Evolutionary conservation across 1,140 invertebrate species (phyloP), one percentile per base, ranked within the genome.

Genomic region (Trichonephila clavipes): DNA sequence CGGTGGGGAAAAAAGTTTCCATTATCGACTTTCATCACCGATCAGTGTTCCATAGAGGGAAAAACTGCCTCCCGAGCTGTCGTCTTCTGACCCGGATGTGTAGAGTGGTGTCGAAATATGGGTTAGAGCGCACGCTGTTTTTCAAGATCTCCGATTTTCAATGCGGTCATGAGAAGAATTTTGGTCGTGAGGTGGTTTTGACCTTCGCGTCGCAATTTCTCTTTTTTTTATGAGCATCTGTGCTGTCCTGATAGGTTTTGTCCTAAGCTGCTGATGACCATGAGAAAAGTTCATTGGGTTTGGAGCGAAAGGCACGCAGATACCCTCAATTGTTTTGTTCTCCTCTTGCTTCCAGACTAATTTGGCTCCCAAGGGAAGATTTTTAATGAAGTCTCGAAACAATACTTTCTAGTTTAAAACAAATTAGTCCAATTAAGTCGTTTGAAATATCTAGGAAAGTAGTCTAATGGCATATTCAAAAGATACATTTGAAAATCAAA

Each of bases 111-210:
- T 77, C 28, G 61, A 61, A 87, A 87, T 87, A 21, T 34, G 61
- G 85, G 85, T 87, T 87, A 87, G 4, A 87, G 85, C 19, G 28
- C 85, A 21, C 18, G 85, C 51, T 28, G 61, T 28, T 24, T 83
- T 87, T 87, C 58, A 62, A 87, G 85, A 64, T 58, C 82, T 77
- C 69, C 28, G 28, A 40, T 77, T 77, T 77, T 40, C 72, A 77
- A 77, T 77, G 72, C 72, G 72, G 72, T 77, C 72, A 77, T 77
- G 72, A 77, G 72, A 34, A 77, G 72, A 77, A 34, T 18, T 34
- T 14, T 12, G 18, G 72, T 34, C 28, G 72, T 40, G 72, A 77
- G 66, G 66, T 69, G n/a, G 66, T 21, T 69, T 69, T 77, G 72
- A 77, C 72, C 72, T 77, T 77, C 24, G 12, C 7, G 66, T 69